phyloP scores from a whole-genome alignment of 2,888 invertebrate genomes.

The Erebia ligea region DNA sequence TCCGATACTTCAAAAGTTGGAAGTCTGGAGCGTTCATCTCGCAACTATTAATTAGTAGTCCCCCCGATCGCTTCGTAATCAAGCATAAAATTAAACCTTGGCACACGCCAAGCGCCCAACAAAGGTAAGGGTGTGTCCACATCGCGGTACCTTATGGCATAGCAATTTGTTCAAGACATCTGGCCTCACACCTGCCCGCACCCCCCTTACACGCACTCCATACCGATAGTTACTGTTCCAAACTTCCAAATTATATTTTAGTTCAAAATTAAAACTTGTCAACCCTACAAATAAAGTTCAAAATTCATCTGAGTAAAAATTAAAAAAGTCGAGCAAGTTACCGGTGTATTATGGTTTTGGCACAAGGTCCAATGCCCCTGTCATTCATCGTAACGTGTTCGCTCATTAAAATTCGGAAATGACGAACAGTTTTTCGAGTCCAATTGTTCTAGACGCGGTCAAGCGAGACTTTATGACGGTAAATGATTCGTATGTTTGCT shows the following conservation, averaged over 20 bases:
- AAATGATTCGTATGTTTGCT: conserved; percentile 55
- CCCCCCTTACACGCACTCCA: conserved; percentile 57
- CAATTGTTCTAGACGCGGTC: conserved; percentile 67
- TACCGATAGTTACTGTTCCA: conserved; percentile 58
- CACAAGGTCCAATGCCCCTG: conserved; percentile 73
- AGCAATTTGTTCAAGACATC: conserved; percentile 82
- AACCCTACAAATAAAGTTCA: conserved; percentile 48
- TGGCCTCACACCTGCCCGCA: conserved; percentile 79
- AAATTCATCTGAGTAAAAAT: conserved; percentile 35
- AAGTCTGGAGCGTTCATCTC: conserved; percentile 60
- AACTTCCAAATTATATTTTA: conserved; percentile 37
- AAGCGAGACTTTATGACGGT: conserved; percentile 67
- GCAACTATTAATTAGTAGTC: conserved; percentile 75
- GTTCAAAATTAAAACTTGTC: conserved; percentile 40
- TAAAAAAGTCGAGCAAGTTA: conserved; percentile 42
- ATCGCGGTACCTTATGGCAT: conserved; percentile 77
- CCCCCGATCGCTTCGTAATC: conserved; percentile 72
- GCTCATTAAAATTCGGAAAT: conserved; percentile 79
- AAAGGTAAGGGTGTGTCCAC: conserved; percentile 77
- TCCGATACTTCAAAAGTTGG: conserved; percentile 44
- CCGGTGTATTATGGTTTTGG: conserved; percentile 68
- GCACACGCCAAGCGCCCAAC: conserved; percentile 76
- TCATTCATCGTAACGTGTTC: conserved; percentile 65
- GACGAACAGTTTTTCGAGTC: conserved; percentile 72
- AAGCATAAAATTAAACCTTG: conserved; percentile 83